phyloP scores from a whole-genome alignment of 2,797 vertebrate species.

The Phoxinus dragarum region DNA sequence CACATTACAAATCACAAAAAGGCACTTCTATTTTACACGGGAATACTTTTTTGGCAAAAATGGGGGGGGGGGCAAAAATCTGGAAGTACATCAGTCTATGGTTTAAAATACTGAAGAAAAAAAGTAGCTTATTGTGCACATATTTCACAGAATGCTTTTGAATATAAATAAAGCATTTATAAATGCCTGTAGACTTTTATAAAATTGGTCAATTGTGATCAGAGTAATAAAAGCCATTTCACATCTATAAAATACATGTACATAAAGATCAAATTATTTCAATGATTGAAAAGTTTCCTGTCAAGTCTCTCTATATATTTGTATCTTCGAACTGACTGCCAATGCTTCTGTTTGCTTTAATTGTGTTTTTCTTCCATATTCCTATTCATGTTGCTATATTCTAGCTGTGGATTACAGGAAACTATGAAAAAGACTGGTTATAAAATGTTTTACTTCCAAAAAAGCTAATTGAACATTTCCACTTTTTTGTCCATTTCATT shows the following conservation, averaged over 20 bases:
- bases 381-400: neutral
- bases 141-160: slow-evolving; percentile 70
- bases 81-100: slow-evolving; percentile 30
- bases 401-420: neutral
- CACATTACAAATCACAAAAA: slow-evolving; percentile 18
- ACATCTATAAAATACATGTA: slow-evolving; percentile 27
- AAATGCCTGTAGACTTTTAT: slow-evolving; percentile 65
- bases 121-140: slow-evolving; percentile 57
- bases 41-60: slow-evolving; percentile 51
- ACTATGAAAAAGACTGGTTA: neutral
- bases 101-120: slow-evolving; percentile 36
- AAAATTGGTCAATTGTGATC: slow-evolving; percentile 31
- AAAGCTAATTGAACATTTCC: neutral
- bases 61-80: neutral
- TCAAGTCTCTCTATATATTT: neutral
- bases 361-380: neutral
- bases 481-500: neutral
- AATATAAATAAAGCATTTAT: slow-evolving; percentile 73
- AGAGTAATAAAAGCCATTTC: slow-evolving; percentile 37
- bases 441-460: neutral
- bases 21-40: slow-evolving; percentile 22
- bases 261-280: slow-evolving; percentile 33
- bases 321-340: neutral
- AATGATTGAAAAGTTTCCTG: slow-evolving; percentile 24
- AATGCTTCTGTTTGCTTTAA: neutral